These are phyloP conservation scores for Steinernema scapterisci DNA, from an alignment of 2,888 invertebrate species.

Conservation along the genomic window DNA sequence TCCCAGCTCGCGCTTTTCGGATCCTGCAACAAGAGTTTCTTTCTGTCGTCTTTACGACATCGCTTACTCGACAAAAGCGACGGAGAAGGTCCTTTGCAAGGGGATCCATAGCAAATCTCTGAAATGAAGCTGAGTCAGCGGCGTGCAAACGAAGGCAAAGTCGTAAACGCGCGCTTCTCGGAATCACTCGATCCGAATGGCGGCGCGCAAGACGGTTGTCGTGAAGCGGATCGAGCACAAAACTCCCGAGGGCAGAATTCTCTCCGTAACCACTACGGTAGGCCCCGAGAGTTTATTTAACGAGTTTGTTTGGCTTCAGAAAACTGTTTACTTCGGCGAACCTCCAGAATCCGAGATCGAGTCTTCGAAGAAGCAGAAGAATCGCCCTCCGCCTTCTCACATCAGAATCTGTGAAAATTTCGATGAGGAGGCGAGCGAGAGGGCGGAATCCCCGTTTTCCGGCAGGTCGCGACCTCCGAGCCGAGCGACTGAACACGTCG, in stretches of 20 bases:
- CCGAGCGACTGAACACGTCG: slow-evolving; percentile 17
- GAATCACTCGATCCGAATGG: neutral
- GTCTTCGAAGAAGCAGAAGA: neutral
- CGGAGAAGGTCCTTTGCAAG: slow-evolving; percentile 2
- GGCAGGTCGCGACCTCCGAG: neutral
- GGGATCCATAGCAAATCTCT: neutral
- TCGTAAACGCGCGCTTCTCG: slow-evolving; percentile 13
- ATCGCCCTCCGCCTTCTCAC: neutral
- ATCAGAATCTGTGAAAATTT: slow-evolving; percentile 29
- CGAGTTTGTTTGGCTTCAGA: neutral
- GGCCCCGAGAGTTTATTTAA: neutral
- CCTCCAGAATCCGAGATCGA: neutral
- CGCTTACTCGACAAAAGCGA: slow-evolving; percentile 9
- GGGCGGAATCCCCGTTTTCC: neutral
- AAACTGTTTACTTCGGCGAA: slow-evolving; percentile 10
- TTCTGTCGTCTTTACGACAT: slow-evolving; percentile 23
- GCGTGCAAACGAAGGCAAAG: neutral
- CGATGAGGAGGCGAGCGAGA: neutral
- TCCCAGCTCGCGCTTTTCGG: neutral
- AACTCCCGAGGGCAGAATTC: slow-evolving; percentile 5
- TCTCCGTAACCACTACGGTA: slow-evolving; percentile 24
- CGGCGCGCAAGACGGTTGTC: slow-evolving; percentile 24
- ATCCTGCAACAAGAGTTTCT: slow-evolving; percentile 5
- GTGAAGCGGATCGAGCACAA: slow-evolving; percentile 23
- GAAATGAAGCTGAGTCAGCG: neutral